Evolutionary conservation across 2,888 invertebrate species (phyloP).

Genomic region (Mylabris sibirica): DNA sequence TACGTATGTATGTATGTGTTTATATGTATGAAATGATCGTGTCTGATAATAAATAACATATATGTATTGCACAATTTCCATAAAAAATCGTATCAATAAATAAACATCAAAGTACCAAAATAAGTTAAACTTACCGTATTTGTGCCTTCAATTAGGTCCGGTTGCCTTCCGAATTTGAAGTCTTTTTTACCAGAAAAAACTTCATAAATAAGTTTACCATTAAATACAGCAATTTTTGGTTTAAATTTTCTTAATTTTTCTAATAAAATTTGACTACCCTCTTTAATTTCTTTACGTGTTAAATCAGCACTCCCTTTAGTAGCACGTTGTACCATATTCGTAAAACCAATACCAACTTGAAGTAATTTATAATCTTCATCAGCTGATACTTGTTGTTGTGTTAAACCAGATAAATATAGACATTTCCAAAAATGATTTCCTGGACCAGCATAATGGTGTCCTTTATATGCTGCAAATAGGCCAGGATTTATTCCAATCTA

Average conservation of each 20-base stretch:
- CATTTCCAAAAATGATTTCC: conserved; percentile 99
- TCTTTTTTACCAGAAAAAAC: conserved; percentile 97
- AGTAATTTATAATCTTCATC: conserved; percentile 94
- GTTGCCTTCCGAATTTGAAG: conserved; percentile 95
- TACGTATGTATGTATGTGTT: not conserved
- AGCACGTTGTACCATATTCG: conserved; percentile 95
- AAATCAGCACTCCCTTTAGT: conserved; percentile 96
- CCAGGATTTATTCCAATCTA: conserved; percentile 99
- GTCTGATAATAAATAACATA: conserved; percentile 9
- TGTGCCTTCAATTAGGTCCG: conserved; percentile 91
- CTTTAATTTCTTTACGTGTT: conserved; percentile 91
- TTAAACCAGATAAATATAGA: conserved; percentile 91
- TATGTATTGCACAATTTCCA: not conserved
- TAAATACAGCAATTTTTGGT: conserved; percentile 97
- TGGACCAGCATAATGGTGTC: conserved; percentile 98
- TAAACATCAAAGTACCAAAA: not conserved
- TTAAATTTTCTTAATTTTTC: conserved; percentile 91
- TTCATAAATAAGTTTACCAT: conserved; percentile 98
- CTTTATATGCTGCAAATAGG: conserved; percentile 95
- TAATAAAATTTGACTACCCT: conserved; percentile 86
- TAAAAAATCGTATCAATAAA: not conserved
- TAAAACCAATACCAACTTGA: conserved; percentile 96
- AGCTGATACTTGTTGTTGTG: conserved; percentile 93
- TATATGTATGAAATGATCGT: not conserved
- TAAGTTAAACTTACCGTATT: conserved; percentile 80